Evolutionary conservation across 2,113 vertebrate genomes (phyloP).

Genomic region (Phyllopteryx taeniolatus): DNA sequence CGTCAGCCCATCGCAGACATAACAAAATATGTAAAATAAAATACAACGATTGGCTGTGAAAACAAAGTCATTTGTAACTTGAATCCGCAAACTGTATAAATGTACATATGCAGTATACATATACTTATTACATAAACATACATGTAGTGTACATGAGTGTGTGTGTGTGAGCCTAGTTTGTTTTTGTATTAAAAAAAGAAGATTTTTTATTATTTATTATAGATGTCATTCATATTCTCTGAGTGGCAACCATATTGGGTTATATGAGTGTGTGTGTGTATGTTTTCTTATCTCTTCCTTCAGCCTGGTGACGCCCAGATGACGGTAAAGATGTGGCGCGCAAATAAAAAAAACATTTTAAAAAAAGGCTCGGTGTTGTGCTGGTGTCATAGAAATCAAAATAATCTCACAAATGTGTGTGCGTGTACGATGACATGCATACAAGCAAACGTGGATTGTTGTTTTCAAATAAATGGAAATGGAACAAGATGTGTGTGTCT

Average conservation of each 20-base stretch:
- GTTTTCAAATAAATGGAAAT: conserved; percentile 80
- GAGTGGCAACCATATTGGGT: background rate
- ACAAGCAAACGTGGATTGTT: conserved; percentile 70
- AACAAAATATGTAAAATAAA: background rate
- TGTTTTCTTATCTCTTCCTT: background rate
- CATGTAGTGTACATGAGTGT: background rate
- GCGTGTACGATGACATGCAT: conserved; percentile 68
- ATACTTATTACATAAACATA: background rate
- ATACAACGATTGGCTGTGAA: no score
- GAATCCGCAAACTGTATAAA: background rate
- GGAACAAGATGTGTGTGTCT: conserved; percentile 29
- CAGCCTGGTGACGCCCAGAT: background rate
- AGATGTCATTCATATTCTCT: background rate
- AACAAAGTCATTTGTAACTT: background rate
- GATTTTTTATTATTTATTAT: background rate
- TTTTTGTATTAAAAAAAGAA: background rate
- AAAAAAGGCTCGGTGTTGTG: conserved; percentile 23
- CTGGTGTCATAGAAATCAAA: background rate
- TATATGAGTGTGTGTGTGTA: background rate
- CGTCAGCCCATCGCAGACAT: no score
- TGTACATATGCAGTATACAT: background rate
- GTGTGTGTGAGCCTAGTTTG: background rate
- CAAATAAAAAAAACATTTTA: background rate
- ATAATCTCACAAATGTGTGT: background rate
- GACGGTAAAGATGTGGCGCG: background rate